Base-by-base conservation (phyloP, 92 coral and sea anemone species). In the Paragorgia papillata region DNA sequence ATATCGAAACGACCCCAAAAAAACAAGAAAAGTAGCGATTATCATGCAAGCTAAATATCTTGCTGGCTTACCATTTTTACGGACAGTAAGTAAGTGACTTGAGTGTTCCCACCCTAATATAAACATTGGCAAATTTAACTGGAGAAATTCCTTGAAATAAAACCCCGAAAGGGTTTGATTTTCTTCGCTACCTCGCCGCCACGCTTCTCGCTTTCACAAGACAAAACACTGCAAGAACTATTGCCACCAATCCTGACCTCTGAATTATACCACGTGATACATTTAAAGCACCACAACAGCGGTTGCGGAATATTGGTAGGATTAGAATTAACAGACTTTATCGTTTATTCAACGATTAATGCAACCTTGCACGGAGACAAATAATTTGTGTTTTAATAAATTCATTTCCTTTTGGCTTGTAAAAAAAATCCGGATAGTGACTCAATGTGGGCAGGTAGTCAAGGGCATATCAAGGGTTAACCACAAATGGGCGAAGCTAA, bases 221-320 rank as follows among this genome's bases (percentile, higher is more conserved):
- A 71, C 78, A 71, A 71, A 71, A 71, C 78, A 71, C 51, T 53
- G 32, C 78, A 48, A 55, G 46, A 35, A 13, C 29, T 35, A 19
- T 48, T 33, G 15, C 31, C 43, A 55, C 78, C 78, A 71, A 71
- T 71, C 78, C 24, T 12, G 29, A 37, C 44, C 30, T 20, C 15
- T 7, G 22, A 34, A 71, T 48, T 15, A 21, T 27, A 55, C 27
- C 78, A 71, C 78, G 78, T 71, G 78, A 71, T 22, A 17, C 17
- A 69, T 71, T 71, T 53, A 71, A 71, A 71, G 64, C 64, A 6
- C 76, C 32, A 22, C 51, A 53, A 46, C 21, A 34, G 48, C 28
- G 78, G 12, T 1, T 56, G 62, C 62, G 22, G 58, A 17, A 22
- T 5, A 3, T 5, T 19, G 58, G 21, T 17, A 51, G n/a, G n/a